Evolutionary conservation across 2,113 vertebrate genomes (phyloP), one percentile per base, ranked within the genome.

Genomic region (Cacatua alba): DNA sequence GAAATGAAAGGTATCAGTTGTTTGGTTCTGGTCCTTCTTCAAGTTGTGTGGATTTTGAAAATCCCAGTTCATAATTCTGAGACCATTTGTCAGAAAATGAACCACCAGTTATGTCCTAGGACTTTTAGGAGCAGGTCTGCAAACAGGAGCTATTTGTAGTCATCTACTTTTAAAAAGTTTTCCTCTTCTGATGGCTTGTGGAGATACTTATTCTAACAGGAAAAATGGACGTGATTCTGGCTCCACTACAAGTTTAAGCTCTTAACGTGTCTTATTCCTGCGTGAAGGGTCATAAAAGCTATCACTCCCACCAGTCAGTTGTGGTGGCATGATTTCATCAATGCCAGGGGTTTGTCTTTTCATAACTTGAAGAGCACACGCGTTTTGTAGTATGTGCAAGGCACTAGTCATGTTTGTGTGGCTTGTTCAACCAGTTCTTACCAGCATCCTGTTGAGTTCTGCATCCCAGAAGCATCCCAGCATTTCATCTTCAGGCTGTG

Each of bases 361-460:
- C 55, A 3, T 0, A 46, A 31, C 16, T 41, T 37, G 63, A 29
- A 24, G 37, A 81, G 76, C n/a, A 7, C 44, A 2, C 0, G 0
- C 0, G 0, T 49, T 43, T 48, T 39, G 49, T 44, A 77, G 31
- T 43, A 60, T 9, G 83, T 68, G 62, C 57, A 51, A 43, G 60
- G 57, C 74, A 2, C 52, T 68, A 33, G 29, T 71, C 57, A 3
- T 9, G 20, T 64, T 64, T 52, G 70, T 49, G 77, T 48, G 70
- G 59, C 92, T 84, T 86, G 88, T 97, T 29, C 68, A 77, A 87
- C 94, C 72, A 69, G 86, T 96, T 94, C 90, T 83, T 86, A 41
- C 29, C 77, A 84, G 63, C 70, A 69, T 95, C 83, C 91, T 92
- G 82, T 44, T 57, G 57, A 91, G 96, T 31, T 55, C 48, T 55